Evolutionary conservation across 2,113 vertebrate genomes (phyloP).

Genomic region (Thermophis baileyi): DNA sequence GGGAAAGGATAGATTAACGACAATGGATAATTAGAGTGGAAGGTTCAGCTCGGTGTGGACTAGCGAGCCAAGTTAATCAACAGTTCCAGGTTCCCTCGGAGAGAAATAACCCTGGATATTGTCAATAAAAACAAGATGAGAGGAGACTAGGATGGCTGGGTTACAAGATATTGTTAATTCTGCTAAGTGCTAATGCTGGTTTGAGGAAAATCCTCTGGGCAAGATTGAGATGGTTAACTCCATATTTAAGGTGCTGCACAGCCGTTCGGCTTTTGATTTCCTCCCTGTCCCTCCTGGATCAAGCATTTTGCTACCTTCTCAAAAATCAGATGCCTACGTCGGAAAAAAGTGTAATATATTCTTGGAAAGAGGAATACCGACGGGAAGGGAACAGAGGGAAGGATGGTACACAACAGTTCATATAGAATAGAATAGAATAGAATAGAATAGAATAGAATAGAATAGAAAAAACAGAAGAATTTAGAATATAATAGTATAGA

Average conservation of each 20-base stretch:
- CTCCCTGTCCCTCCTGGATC: background rate
- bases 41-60: slow-evolving; percentile 60
- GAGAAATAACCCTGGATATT: slow-evolving; percentile 56
- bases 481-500: too few species aligned
- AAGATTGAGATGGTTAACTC: background rate
- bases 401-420: too few species aligned
- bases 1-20: slow-evolving; percentile 49
- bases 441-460: too few species aligned
- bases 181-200: slow-evolving; percentile 11
- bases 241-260: slow-evolving; percentile 5
- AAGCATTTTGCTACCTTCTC: slow-evolving; percentile 1
- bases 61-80: slow-evolving; percentile 69
- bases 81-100: slow-evolving; percentile 51
- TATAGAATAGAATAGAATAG: too few species aligned
- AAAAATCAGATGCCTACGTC: background rate
- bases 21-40: slow-evolving; percentile 63
- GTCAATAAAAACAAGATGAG: slow-evolving; percentile 46
- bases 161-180: slow-evolving; percentile 43
- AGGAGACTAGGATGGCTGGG: slow-evolving; percentile 49
- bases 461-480: too few species aligned
- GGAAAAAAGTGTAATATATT: background rate
- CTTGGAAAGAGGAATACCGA: background rate
- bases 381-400: background rate
- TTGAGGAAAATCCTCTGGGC: background rate
- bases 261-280: slow-evolving; percentile 2